phyloP scores from a whole-genome alignment of 1,140 invertebrate genomes.

The Ceratosolen fusciceps region DNA sequence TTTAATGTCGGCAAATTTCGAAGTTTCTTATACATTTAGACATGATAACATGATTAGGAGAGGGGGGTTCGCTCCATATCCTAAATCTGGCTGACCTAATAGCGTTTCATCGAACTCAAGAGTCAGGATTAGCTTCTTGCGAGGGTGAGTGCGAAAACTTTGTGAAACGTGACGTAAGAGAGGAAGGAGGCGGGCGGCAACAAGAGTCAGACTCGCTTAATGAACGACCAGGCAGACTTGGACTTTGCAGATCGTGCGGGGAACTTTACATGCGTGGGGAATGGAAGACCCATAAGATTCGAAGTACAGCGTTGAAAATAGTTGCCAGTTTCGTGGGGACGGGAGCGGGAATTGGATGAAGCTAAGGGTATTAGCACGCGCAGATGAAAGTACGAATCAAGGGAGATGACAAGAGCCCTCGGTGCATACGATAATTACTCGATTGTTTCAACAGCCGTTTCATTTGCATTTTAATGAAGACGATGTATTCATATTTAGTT shows the following conservation, averaged over 20 bases:
- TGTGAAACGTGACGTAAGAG: background rate
- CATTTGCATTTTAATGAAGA: no score
- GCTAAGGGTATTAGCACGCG: background rate
- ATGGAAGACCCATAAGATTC: background rate
- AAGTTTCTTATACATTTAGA: background rate
- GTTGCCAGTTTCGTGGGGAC: background rate
- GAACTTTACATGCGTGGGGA: constrained; percentile 12
- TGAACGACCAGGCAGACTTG: constrained; percentile 15
- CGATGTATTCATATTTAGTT: no score
- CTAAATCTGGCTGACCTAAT: background rate
- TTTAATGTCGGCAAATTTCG: background rate
- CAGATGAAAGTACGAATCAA: background rate
- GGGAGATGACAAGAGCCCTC: background rate
- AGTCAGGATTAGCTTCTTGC: background rate
- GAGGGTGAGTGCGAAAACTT: background rate
- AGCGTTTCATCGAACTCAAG: constrained; percentile 13
- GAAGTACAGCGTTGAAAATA: background rate
- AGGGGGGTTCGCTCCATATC: background rate
- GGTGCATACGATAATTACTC: background rate
- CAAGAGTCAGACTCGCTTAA: constrained; percentile 11
- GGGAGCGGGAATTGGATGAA: no score
- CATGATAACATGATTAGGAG: constrained; percentile 19
- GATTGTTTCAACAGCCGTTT: background rate
- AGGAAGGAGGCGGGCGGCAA: no score
- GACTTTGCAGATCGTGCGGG: background rate